These are phyloP conservation scores for Neoaliturus tenellus DNA, from an alignment of 2,888 invertebrate species.

Conservation along the genomic window DNA sequence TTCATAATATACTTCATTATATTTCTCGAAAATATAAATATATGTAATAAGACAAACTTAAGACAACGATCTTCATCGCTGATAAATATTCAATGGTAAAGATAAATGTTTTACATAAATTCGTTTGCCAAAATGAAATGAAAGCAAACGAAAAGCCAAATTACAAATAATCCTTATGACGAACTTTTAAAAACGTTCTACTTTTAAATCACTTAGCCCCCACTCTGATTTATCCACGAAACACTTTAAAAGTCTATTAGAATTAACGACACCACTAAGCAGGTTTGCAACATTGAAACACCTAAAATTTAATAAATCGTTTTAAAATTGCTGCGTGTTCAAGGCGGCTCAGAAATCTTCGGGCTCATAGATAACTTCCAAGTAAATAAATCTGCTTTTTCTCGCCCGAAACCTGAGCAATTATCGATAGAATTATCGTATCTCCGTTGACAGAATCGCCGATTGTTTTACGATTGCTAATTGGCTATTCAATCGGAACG, in stretches of 20 bases:
- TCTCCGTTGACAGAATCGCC: neutral
- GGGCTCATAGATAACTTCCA: neutral
- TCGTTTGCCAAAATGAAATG: too few species aligned
- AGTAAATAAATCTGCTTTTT: neutral
- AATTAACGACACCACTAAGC: conserved; percentile 23
- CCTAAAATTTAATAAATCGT: neutral
- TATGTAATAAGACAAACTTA: too few species aligned
- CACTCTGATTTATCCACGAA: too few species aligned
- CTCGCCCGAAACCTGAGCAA: neutral
- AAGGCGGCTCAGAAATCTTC: neutral
- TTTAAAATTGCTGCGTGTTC: neutral
- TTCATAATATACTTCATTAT: too few species aligned
- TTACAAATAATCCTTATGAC: too few species aligned
- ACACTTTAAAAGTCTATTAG: neutral
- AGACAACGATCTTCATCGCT: too few species aligned
- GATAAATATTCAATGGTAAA: too few species aligned
- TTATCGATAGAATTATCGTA: neutral
- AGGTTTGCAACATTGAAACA: neutral
- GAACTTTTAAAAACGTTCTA: too few species aligned
- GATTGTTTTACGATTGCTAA: neutral
- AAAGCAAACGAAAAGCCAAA: too few species aligned
- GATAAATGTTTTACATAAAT: too few species aligned
- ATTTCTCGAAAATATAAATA: too few species aligned
- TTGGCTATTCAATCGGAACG: conserved; percentile 6
- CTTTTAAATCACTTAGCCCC: too few species aligned